Conservation (phyloP, 1,140 invertebrate species). For the Sycophaga agraensis region DNA sequence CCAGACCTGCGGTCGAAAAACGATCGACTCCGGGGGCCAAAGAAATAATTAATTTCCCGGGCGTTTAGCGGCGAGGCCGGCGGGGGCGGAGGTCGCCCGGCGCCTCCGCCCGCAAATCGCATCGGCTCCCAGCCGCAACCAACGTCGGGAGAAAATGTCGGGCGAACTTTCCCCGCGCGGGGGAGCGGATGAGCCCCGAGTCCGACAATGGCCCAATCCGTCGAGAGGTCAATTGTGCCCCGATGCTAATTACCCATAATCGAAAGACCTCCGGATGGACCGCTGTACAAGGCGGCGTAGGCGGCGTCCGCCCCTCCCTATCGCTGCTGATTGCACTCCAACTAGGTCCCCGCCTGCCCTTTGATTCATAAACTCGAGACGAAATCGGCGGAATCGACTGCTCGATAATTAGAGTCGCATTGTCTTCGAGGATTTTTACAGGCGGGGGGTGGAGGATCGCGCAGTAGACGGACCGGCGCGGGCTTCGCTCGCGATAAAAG, state of each 20-base stretch:
- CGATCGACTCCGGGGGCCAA: too few relatives aligned
- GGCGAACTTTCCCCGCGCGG: too few relatives aligned
- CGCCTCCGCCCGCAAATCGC: background rate
- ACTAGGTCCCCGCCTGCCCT: background rate
- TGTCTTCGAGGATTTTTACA: too few relatives aligned
- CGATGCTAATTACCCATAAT: constrained; percentile 46
- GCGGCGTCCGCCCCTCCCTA: background rate
- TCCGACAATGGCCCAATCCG: constrained; percentile 19
- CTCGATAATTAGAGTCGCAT: too few relatives aligned
- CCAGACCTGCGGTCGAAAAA: too few relatives aligned
- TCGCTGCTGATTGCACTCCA: background rate
- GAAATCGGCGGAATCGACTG: too few relatives aligned
- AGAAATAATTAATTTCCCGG: too few relatives aligned
- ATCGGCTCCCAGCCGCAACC: constrained; percentile 5
- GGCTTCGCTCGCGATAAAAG: too few relatives aligned
- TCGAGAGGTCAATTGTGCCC: constrained; percentile 46
- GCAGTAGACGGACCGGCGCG: too few relatives aligned
- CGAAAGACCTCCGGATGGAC: constrained; percentile 18
- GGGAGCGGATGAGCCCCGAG: background rate
- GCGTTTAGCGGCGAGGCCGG: background rate
- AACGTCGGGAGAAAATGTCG: too few relatives aligned
- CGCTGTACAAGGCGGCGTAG: background rate
- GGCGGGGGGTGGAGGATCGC: too few relatives aligned
- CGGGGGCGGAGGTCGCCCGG: background rate
- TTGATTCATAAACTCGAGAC: too few relatives aligned